Evolutionary conservation across 2,113 vertebrate species (phyloP).

Genomic region (Apodemus speciosus): DNA sequence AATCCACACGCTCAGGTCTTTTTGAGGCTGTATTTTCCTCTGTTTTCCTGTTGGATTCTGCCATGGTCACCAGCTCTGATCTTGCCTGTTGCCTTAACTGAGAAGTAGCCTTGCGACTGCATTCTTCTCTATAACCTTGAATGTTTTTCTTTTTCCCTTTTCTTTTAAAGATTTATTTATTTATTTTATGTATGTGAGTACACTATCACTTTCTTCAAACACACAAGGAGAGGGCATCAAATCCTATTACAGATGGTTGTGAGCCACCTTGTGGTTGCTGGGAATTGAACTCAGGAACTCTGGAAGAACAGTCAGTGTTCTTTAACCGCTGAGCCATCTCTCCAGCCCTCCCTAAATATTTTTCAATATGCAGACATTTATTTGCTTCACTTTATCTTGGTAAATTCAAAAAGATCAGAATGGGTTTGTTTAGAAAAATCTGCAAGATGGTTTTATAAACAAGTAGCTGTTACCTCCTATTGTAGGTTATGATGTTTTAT

Average conservation of each 20-base stretch:
- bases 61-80: fast-evolving
- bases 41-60: too few relatives aligned
- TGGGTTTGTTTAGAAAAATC: too few relatives aligned
- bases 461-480: background rate
- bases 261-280: too few relatives aligned
- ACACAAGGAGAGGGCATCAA: too few relatives aligned
- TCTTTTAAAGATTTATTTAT: too few relatives aligned
- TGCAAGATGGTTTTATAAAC: background rate
- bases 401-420: background rate
- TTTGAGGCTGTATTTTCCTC: background rate
- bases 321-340: too few relatives aligned
- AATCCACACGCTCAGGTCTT: background rate
- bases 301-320: too few relatives aligned
- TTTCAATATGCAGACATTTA: background rate
- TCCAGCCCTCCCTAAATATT: too few relatives aligned
- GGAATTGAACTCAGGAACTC: too few relatives aligned
- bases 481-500: background rate
- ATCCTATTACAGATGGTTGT: too few relatives aligned
- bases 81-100: background rate
- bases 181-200: too few relatives aligned
- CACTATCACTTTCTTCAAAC: too few relatives aligned
- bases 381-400: background rate
- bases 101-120: background rate
- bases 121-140: background rate
- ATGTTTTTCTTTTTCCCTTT: background rate